Base-by-base conservation (phyloP, 1,140 invertebrate genomes). In the Chlorops oryzae region DNA sequence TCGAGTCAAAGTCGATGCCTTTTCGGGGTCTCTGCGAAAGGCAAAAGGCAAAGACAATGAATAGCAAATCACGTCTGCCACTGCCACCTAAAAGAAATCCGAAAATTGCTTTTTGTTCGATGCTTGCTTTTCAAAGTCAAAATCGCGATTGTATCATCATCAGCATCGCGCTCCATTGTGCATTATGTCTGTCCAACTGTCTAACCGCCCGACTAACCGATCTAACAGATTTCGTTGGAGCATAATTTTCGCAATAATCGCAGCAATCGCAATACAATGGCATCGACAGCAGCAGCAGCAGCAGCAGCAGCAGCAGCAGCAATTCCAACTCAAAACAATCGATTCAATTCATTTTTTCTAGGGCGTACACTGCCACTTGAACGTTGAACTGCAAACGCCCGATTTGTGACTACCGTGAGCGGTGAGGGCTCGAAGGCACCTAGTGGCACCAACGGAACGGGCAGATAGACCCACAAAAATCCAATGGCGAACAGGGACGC, bases 371-470 rank as follows among this genome's bases (percentile, higher is more conserved):
- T 69, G 65, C 65, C 65, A 69, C 65, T 69, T 69, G 65, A 69
- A 69, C 65, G 65, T 69, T 69, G 65, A 69, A 69, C 65, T 66
- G 65, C 65, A 69, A 63, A 69, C 65, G 65, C 65, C 65, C 63
- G 63, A 64, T 64, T n/a, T 61, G 58, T 65, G 65, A 69, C 65
- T 69, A 65, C 65, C 59, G 65, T 62, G 54, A 59, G 55, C n/a
- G n/a, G n/a, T n/a, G n/a, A n/a, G n/a, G n/a, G n/a, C n/a, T n/a
- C n/a, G n/a, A n/a, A n/a, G n/a, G n/a, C n/a, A n/a, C n/a, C n/a
- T n/a, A n/a, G n/a, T n/a, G n/a, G n/a, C n/a, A n/a, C n/a, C n/a
- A n/a, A n/a, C n/a, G n/a, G n/a, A n/a, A n/a, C n/a, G n/a, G n/a
- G n/a, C n/a, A n/a, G n/a, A n/a, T n/a, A n/a, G n/a, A n/a, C n/a